Evolutionary conservation across 1,140 invertebrate species (phyloP).

Genomic region (Drosophila busckii): DNA sequence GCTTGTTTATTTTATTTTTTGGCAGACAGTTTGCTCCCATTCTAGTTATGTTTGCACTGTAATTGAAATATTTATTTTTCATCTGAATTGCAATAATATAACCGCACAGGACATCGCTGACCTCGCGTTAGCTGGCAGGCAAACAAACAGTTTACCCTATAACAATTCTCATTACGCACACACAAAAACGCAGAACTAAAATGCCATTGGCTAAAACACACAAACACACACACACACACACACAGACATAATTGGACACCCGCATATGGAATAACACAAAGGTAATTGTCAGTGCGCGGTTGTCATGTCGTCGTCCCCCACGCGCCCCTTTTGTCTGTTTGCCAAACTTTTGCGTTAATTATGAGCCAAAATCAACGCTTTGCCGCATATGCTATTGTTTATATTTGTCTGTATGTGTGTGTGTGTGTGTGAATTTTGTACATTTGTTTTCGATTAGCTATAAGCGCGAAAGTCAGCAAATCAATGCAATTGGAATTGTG

Average conservation of each 20-base stretch:
- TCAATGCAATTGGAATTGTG: conserved; percentile 53
- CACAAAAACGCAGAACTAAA: conserved; percentile 6
- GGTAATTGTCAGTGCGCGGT: conserved; percentile 64
- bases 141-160: too few relatives aligned
- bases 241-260: conserved; percentile 2
- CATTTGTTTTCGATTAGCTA: conserved; percentile 70
- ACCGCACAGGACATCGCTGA: conserved; percentile 45
- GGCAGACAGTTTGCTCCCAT: too few relatives aligned
- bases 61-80: conserved; percentile 75
- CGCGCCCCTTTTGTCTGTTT: conserved; percentile 61
- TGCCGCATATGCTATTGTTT: conserved; percentile 43
- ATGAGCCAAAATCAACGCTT: conserved; percentile 66
- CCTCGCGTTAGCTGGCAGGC: conserved; percentile 23
- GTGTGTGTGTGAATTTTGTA: conserved; percentile 29
- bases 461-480: conserved; percentile 67
- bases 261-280: conserved; percentile 26
- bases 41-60: conserved; percentile 39
- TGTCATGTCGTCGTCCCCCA: conserved; percentile 33
- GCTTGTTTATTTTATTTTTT: too few relatives aligned
- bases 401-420: conserved; percentile 13
- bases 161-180: not conserved
- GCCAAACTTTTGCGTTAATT: conserved; percentile 70
- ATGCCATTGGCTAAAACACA: conserved; percentile 31
- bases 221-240: conserved; percentile 1
- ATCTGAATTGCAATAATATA: conserved; percentile 62